phyloP scores from a whole-genome alignment of 2,888 invertebrate genomes.

The Panorpa germanica region DNA sequence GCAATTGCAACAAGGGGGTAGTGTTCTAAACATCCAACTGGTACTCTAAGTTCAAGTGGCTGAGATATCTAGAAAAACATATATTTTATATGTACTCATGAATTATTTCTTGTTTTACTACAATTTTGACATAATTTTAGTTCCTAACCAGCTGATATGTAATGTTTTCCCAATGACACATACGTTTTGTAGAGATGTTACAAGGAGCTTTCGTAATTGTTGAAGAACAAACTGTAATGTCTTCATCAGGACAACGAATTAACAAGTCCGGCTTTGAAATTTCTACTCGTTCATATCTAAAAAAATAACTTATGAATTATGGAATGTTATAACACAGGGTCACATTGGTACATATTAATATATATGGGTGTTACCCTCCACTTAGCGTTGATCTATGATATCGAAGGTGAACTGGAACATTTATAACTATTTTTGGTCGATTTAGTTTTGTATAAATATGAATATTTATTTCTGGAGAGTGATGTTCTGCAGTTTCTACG shows the following conservation, averaged over 20 bases:
- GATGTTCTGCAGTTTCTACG: conserved; percentile 23
- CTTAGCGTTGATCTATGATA: conserved; percentile 26
- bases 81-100: conserved; percentile 1
- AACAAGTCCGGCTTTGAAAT: too few species aligned
- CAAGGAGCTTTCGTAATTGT: conserved; percentile 19
- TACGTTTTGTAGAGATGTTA: conserved; percentile 14
- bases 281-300: too few species aligned
- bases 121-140: not conserved
- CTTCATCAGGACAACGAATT: too few species aligned
- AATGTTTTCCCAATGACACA: conserved; percentile 24
- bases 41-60: conserved; percentile 22
- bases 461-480: conserved; percentile 20
- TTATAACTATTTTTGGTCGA: conserved; percentile 18
- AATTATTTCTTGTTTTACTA: conserved; percentile 5
- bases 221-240: not conserved
- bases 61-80: conserved; percentile 19
- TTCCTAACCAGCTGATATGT: conserved; percentile 24
- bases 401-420: conserved; percentile 26
- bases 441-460: conserved; percentile 20
- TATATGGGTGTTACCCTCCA: conserved; percentile 20
- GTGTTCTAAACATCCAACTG: conserved; percentile 25
- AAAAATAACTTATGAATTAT: conserved; percentile 8
- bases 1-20: conserved; percentile 23
- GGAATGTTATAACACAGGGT: conserved; percentile 9
- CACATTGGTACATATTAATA: not conserved